A percentile compares a stretch with the other conserved stretches of the same genome.
These are phyloP conservation scores for Thripadectes ignobilis DNA, from an alignment of 2,797 vertebrate genomes.

Conservation along the genomic window DNA sequence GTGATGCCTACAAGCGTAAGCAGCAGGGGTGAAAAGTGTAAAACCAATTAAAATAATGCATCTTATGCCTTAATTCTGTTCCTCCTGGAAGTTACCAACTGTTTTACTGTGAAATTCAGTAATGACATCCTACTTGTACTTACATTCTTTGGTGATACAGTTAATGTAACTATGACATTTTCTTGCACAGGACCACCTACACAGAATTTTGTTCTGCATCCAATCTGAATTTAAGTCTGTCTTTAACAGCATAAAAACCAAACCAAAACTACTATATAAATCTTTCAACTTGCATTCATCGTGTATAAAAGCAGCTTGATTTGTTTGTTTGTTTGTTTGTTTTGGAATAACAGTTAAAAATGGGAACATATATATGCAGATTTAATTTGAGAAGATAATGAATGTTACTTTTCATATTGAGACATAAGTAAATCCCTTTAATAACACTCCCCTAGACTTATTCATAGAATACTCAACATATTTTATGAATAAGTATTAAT, in stretches of 20 bases:
- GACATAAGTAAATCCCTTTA: background rate
- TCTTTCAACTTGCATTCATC: background rate
- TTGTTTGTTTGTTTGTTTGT: background rate
- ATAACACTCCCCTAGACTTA: background rate
- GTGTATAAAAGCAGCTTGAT: background rate
- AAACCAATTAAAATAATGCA: background rate
- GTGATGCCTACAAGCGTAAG: background rate
- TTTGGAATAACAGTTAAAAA: background rate
- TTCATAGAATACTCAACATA: background rate
- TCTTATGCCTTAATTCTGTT: background rate
- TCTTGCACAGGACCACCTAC: background rate
- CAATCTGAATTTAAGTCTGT: background rate
- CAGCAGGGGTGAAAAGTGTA: background rate
- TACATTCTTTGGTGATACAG: background rate
- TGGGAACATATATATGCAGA: background rate
- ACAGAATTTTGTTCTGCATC: background rate
- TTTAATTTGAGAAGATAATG: background rate
- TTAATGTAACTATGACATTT: background rate
- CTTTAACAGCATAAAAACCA: background rate
- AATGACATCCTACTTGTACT: background rate
- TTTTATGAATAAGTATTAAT: background rate
- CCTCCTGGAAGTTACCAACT: background rate
- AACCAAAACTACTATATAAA: background rate
- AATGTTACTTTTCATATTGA: background rate
- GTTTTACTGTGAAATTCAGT: background rate